phyloP scores from a whole-genome alignment of 2,888 invertebrate genomes.

The Epinotia bilunana region DNA sequence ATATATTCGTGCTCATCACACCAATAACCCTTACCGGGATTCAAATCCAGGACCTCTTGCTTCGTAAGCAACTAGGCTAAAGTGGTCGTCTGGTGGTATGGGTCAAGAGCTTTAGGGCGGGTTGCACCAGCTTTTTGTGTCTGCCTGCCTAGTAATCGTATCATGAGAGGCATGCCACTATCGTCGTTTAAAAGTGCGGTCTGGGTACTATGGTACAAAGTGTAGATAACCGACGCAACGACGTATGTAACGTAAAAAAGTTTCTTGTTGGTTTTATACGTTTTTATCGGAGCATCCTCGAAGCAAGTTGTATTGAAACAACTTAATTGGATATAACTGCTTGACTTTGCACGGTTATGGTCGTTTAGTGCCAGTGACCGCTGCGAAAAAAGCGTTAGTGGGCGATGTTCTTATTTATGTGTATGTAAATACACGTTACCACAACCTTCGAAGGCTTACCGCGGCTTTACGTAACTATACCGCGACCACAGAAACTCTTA shows the following conservation, averaged over 20 bases:
- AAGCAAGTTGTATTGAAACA: neutral
- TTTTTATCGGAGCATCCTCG: neutral
- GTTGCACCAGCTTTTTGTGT: too few relatives aligned
- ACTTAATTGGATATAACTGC: neutral
- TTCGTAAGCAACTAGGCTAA: too few relatives aligned
- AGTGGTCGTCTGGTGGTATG: too few relatives aligned
- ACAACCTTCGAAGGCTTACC: neutral
- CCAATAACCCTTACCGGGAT: too few relatives aligned
- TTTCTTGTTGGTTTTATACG: neutral
- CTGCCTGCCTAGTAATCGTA: too few relatives aligned
- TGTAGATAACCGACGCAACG: too few relatives aligned
- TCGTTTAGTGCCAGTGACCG: constrained; percentile 10
- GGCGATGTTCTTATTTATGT: neutral
- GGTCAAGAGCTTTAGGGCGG: too few relatives aligned
- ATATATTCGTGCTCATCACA: too few relatives aligned
- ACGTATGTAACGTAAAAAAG: neutral
- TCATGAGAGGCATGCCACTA: too few relatives aligned
- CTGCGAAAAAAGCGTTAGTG: neutral
- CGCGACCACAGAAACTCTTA: constrained; percentile 9
- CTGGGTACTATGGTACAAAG: too few relatives aligned
- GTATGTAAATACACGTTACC: neutral
- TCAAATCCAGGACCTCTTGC: too few relatives aligned
- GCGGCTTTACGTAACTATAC: neutral
- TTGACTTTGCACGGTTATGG: neutral
- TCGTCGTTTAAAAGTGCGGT: too few relatives aligned